Percentiles rank a stretch among this genome's conserved stretches.
Evolutionary conservation across 2,113 vertebrate species (phyloP).

Genomic region (Willisornis vidua): DNA sequence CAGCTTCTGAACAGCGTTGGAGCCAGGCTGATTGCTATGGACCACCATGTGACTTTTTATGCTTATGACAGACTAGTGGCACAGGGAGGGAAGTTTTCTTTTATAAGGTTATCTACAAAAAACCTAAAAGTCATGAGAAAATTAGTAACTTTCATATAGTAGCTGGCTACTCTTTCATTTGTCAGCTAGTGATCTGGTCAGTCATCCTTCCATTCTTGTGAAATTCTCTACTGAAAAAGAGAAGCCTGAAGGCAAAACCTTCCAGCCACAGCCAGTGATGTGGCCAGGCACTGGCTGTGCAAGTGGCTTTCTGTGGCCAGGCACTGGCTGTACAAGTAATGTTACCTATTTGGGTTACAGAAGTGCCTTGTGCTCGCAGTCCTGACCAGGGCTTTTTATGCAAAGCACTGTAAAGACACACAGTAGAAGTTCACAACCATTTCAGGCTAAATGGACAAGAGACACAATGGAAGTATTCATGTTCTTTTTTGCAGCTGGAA

Average conservation of each 20-base stretch:
- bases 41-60: neutral
- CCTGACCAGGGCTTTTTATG: neutral
- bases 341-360: neutral
- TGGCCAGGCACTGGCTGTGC: neutral
- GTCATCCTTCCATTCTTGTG: neutral
- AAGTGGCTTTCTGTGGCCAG: neutral
- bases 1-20: neutral
- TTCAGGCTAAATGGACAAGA: neutral
- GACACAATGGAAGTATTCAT: neutral
- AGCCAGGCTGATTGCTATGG: neutral
- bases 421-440: neutral
- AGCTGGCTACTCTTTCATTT: neutral
- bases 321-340: neutral
- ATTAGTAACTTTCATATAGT: neutral
- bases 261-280: neutral
- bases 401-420: neutral
- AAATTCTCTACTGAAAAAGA: neutral
- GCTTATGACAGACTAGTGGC: neutral
- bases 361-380: neutral
- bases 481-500: neutral
- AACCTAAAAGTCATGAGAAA: neutral
- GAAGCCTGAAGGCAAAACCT: neutral
- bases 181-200: neutral
- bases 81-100: neutral
- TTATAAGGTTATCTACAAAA: neutral